Base-by-base conservation (phyloP, 2,113 vertebrate species). In the Panthera uncia region DNA sequence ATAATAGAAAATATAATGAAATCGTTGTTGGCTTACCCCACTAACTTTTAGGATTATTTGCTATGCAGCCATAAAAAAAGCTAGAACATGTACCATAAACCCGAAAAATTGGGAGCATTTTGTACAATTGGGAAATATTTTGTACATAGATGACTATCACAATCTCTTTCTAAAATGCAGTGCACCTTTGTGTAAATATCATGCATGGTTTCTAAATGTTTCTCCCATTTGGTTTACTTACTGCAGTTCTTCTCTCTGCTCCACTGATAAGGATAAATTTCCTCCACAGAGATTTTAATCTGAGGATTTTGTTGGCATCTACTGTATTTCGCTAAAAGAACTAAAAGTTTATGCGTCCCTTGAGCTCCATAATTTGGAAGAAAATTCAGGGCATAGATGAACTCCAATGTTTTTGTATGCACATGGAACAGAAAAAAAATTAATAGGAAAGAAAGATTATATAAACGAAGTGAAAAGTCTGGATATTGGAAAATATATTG, bases 231-330 rank as follows among this genome's bases (percentile, higher is more conserved):
- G 10, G 48, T 50, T 92, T 86, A 69, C 41, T 33, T 71, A 21
- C n/a, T 93, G 31, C 19, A 7, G 15, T 3, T 63, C 31, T 80
- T 65, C 29, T 82, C 82, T 50, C 29, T 92, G n/a, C 38, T 85
- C 5, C 18, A 76, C 31, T 38, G 19, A 36, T 2, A 50, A 48
- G 12, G 31, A 57, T 10, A 25, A 41, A 33, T 89, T 29, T 89
- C 50, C 29, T 95, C 15, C 8, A 4, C 10, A 81, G 50, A 71
- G 27, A 71, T 68, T 81, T 98, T 92, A 92, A 78, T 55, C 21
- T 45, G 33, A 23, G 5, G 23, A 55, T 65, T 94, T 91, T 31
- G 7, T 36, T 36, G 48, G 19, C 61, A 81, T 74, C 71, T 10
- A 65, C 0, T 69, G 65, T 45, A 68, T 76, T 71, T 76, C 36